Evolutionary conservation across 2,888 invertebrate species (phyloP), one percentile per base, ranked within the genome.

Genomic region (Amphipoea lucens): DNA sequence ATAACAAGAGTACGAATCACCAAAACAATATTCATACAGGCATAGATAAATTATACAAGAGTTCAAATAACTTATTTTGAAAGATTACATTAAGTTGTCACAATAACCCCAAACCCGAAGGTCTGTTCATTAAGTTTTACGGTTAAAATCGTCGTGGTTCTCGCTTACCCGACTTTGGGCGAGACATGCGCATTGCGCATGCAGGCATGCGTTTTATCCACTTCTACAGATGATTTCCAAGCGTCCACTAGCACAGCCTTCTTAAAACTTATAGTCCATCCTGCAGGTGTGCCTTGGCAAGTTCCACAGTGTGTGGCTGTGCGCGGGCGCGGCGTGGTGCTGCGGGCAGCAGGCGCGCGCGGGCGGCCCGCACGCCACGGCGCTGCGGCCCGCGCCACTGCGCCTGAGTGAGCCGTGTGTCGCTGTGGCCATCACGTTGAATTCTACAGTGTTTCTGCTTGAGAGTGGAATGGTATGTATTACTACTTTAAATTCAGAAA

Each of bases 301-400:
- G 93, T 98, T 98, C 95, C 98, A 98, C 95, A 98, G 98, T 86
- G 95, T 98, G 23, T 98, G 98, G 95, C 92, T 98, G 51, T 93
- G 94, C 79, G 87, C 92, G 62, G 95, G 95, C 77, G 95, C 96
- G 74, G 98, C 98, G 4, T 99, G 97, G 96, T 97, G 98, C 40
- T 98, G 98, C 92, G 99, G 99, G 0, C 98, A 98, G 95, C 98
- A 98, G 20, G 98, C 98, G 84, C 93, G 96, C 2, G 97, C 99
- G 29, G 99, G 99, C 60, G 97, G 98, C 11, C 97, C 97, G 0
- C 96, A 96, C 73, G 97, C 98, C 86, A 97, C 97, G 0, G 97
- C 97, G 29, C 94, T 98, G 0, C 95, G 95, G 14, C 98, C 98
- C 2, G 94, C 96, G 36, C 93, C 92, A 0, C 89, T 97, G 63